Conservation (phyloP, 1,140 invertebrate genomes). For the Papilio machaon region DNA sequence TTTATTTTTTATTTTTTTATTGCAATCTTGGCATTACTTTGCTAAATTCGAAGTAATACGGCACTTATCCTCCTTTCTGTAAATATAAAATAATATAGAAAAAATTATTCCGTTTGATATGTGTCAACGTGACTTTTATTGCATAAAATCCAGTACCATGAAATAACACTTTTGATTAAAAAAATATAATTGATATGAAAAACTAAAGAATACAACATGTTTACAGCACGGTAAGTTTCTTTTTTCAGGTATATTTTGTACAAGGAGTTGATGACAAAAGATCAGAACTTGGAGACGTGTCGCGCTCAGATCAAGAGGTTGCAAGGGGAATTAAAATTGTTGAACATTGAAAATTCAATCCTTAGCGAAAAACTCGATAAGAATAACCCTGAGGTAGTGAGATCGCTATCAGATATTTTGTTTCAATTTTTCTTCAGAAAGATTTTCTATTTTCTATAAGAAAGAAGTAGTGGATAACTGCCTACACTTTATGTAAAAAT, state of each 20-base stretch:
- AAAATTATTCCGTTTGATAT: not conserved
- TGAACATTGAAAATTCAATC: slow-evolving; percentile 67
- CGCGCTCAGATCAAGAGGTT: slow-evolving; percentile 69
- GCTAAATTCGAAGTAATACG: not conserved
- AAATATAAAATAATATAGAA: not conserved
- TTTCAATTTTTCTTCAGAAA: not conserved
- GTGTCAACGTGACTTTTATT: not conserved
- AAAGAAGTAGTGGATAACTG: not conserved
- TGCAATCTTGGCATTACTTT: not conserved
- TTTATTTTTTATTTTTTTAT: too few species aligned
- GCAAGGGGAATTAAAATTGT: slow-evolving; percentile 71
- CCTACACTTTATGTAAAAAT: too few species aligned
- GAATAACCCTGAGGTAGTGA: slow-evolving; percentile 67
- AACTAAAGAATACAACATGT: slow-evolving; percentile 47
- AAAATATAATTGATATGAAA: slow-evolving; percentile 39
- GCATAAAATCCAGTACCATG: slow-evolving; percentile 15
- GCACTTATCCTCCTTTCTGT: not conserved
- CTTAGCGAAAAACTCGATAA: slow-evolving; percentile 66
- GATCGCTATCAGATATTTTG: slow-evolving; percentile 18
- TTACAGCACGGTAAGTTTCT: slow-evolving; percentile 55
- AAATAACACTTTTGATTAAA: slow-evolving; percentile 40
- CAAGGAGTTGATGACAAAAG: slow-evolving; percentile 75
- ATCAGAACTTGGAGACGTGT: slow-evolving; percentile 71
- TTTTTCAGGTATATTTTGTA: slow-evolving; percentile 71
- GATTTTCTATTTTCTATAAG: not conserved